phyloP scores from a whole-genome alignment of 2,797 vertebrate genomes.

The Gymnothorax javanicus region DNA sequence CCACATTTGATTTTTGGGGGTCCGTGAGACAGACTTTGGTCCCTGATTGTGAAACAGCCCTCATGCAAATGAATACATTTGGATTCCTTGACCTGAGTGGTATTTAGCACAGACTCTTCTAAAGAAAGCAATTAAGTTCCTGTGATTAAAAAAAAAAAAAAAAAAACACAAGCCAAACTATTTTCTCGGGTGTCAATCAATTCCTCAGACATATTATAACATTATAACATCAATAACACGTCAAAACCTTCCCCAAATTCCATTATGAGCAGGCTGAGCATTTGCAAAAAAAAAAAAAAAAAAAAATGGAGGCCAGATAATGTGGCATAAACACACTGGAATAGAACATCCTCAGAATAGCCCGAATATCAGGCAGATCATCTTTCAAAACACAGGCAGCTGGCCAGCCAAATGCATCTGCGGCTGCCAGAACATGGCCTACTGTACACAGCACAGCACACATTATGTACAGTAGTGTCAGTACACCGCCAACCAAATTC shows the following conservation, averaged over 20 bases:
- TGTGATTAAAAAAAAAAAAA: neutral
- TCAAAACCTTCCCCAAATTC: neutral
- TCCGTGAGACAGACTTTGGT: no score
- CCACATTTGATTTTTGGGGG: no score
- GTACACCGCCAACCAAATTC: neutral
- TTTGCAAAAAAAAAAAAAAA: neutral
- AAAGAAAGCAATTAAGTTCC: neutral
- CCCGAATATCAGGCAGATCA: neutral
- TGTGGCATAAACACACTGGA: neutral
- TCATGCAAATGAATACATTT: neutral
- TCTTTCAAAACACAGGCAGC: conserved; percentile 7
- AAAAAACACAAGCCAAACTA: neutral
- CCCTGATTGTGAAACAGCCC: neutral
- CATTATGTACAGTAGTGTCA: neutral
- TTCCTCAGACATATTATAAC: neutral
- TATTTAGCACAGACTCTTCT: neutral
- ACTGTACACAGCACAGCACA: neutral
- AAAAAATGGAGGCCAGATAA: neutral
- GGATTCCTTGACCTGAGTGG: neutral
- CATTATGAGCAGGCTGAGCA: neutral
- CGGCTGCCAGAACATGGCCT: conserved; percentile 5
- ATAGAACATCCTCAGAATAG: neutral
- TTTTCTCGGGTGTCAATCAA: neutral
- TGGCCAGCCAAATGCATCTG: neutral
- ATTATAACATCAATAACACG: neutral